Evolutionary conservation across 2,113 vertebrate species (phyloP).

Genomic region (Toxotes chatareus): DNA sequence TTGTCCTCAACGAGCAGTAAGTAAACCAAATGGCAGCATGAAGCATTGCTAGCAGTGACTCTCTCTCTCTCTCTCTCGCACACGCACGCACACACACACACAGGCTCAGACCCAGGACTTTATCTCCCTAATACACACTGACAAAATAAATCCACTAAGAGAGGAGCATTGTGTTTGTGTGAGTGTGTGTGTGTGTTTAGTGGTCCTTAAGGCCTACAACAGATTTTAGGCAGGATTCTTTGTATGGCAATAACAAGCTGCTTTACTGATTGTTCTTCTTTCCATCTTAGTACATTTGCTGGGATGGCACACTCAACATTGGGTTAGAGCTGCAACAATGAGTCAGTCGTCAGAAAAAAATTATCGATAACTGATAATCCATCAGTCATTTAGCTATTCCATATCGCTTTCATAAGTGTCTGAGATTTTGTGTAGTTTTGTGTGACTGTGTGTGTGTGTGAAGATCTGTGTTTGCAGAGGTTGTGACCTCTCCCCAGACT

Average conservation of each 20-base stretch:
- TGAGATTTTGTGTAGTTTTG: slow-evolving; percentile 12
- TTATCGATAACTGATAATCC: neutral
- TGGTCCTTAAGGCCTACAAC: neutral
- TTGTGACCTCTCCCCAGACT: slow-evolving; percentile 29
- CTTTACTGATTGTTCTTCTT: neutral
- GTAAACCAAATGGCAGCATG: slow-evolving; percentile 77
- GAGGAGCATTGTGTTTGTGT: slow-evolving; percentile 29
- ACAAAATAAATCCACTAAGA: slow-evolving; percentile 50
- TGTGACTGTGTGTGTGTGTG: slow-evolving; percentile 13
- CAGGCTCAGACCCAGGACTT: slow-evolving; percentile 15
- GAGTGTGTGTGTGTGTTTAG: slow-evolving; percentile 36
- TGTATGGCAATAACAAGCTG: neutral
- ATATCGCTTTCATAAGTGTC: neutral
- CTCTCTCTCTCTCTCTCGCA: neutral
- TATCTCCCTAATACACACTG: slow-evolving; percentile 45
- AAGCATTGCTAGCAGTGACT: slow-evolving; percentile 11
- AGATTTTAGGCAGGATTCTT: slow-evolving; percentile 21
- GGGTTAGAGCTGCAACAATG: neutral
- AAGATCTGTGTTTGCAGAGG: slow-evolving; percentile 27
- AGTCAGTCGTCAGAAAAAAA: no score
- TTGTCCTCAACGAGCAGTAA: slow-evolving; percentile 95
- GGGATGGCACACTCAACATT: neutral
- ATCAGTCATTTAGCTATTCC: neutral
- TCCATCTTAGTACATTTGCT: neutral
- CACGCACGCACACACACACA: neutral